A percentile compares a stretch with the other conserved stretches of the same genome.
phyloP scores from a whole-genome alignment of 2,888 invertebrate species.

The Limnephilus lunatus region DNA sequence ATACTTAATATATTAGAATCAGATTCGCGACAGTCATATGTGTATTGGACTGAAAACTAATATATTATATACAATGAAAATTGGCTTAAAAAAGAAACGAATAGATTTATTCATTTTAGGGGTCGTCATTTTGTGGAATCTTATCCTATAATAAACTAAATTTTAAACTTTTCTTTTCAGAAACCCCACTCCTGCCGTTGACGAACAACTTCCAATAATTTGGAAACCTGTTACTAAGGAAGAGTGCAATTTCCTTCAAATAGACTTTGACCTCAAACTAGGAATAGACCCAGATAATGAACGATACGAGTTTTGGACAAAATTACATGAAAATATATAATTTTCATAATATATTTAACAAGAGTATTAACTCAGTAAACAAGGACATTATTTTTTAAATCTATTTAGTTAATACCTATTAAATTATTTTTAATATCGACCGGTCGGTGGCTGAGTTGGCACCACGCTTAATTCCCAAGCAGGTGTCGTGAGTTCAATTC shows the following conservation, averaged over 20 bases:
- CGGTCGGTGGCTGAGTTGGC: too few species aligned
- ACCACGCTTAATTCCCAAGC: too few species aligned
- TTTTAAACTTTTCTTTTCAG: conserved; percentile 34
- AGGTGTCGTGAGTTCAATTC: too few species aligned
- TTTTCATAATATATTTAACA: too few species aligned
- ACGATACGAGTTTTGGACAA: conserved; percentile 56
- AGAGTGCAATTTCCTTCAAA: conserved; percentile 58
- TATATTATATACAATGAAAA: too few species aligned
- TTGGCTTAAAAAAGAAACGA: neutral
- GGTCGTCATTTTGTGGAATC: neutral
- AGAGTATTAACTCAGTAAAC: too few species aligned
- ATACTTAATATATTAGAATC: too few species aligned
- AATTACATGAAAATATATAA: conserved; percentile 35
- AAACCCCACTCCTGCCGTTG: conserved; percentile 60
- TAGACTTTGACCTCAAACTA: conserved; percentile 48
- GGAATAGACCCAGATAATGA: conserved; percentile 57
- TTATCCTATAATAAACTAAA: neutral
- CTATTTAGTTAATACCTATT: too few species aligned
- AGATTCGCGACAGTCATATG: too few species aligned
- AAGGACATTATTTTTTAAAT: too few species aligned
- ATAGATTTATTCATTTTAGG: neutral
- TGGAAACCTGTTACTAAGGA: conserved; percentile 58
- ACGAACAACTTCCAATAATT: conserved; percentile 49
- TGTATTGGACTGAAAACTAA: too few species aligned
- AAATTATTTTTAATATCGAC: too few species aligned